Conservation (phyloP, 2,113 vertebrate genomes). For the Geothlypis trichas region DNA sequence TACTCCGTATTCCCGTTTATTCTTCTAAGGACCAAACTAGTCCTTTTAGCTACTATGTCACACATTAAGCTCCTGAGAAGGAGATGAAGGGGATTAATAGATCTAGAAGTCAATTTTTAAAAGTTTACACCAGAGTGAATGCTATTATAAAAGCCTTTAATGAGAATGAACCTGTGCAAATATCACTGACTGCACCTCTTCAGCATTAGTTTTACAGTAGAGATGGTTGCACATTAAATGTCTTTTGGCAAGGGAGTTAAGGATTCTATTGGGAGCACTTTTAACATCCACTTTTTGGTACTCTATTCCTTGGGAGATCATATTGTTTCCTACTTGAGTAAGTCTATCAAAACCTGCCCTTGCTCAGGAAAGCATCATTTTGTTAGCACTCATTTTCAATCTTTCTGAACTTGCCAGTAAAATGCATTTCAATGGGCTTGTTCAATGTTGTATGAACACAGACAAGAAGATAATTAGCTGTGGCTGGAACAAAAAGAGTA, state of each 20-base stretch:
- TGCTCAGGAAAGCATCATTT: not conserved
- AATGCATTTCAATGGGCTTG: constrained; percentile 7
- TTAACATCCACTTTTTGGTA: constrained; percentile 10
- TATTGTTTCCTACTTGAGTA: constrained; percentile 16
- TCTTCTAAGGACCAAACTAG: not conserved
- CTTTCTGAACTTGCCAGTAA: constrained; percentile 3
- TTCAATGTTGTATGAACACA: not conserved
- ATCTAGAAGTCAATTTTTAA: constrained; percentile 34
- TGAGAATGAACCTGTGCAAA: constrained; percentile 52
- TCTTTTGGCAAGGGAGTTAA: constrained; percentile 34
- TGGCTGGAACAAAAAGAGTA: not conserved
- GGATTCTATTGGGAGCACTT: constrained; percentile 2
- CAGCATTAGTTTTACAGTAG: constrained; percentile 47
- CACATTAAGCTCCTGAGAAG: not conserved
- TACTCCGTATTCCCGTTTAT: not conserved
- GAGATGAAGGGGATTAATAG: constrained; percentile 15
- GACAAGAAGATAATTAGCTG: not conserved
- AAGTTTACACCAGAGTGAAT: constrained; percentile 42
- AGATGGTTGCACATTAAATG: not conserved
- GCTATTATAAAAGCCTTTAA: constrained; percentile 43
- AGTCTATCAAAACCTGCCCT: not conserved
- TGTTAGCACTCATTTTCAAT: constrained; percentile 21
- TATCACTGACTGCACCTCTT: constrained; percentile 24
- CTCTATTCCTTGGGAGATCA: not conserved
- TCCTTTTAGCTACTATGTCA: constrained; percentile 7